Evolutionary conservation across 2,888 invertebrate genomes (phyloP), one percentile per base, ranked within the genome.

Genomic region (Bellardia bayeri): DNA sequence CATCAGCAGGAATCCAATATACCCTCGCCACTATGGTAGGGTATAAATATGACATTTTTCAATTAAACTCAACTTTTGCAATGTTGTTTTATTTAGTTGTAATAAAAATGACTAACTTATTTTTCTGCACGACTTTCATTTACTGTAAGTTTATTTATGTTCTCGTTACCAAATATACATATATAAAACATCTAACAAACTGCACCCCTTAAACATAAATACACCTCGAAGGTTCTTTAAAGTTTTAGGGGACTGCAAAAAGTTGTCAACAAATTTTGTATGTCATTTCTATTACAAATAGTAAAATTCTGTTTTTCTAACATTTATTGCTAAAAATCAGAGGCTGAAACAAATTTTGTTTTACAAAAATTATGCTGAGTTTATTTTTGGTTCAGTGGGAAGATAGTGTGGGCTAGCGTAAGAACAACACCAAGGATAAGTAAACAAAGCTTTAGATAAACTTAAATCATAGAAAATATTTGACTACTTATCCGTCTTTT

Each of bases 241-340:
- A 37, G 13, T 14, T 14, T n/a, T 30, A 40, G 56, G 56, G n/a
- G n/a, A 80, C 61, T 51, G 71, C 11, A n/a, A 49, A 80, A 80
- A 71, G 37, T 80, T 80, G n/a, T 71, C 69, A 80, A 63, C 63
- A 72, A 49, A 72, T 64, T 72, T 81, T 37, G 37, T 54, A 51
- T 56, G 56, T 72, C 63, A 64, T 54, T 72, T 72, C 42, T 13
- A 54, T n/a, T 40, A 72, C 71, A 81, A 71, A 81, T 72, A 58
- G 42, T 66, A 23, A 33, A 81, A 81, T 64, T 63, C 30, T 42
- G 8, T 54, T 72, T 72, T 30, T 40, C 61, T 69, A 2, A 49
- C 37, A 69, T 69, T 45, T 30, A 56, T 16, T 37, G 7, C n/a
- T 61, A 2, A 56, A 56, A 45, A 14, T 23, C 72, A 54, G 13